Conservation (phyloP, 1,140 invertebrate genomes). For the Chironomus striatipennis region DNA sequence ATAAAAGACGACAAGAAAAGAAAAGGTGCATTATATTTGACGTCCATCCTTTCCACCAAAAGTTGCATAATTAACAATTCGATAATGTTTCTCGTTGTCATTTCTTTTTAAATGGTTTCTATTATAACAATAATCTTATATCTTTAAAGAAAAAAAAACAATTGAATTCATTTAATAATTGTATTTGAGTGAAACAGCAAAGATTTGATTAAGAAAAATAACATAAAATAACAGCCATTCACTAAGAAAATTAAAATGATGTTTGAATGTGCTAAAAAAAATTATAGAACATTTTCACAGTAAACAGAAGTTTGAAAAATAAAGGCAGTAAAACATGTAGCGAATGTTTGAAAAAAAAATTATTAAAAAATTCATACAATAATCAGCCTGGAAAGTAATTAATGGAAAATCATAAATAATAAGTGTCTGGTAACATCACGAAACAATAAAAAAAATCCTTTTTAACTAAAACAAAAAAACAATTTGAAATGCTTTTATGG, state of each 20-base stretch:
- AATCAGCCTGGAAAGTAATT: constrained; percentile 8
- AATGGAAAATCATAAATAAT: not conserved
- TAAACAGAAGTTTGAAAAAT: too few species aligned
- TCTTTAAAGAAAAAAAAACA: constrained; percentile 18
- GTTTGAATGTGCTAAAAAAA: too few species aligned
- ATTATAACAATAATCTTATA: constrained; percentile 18
- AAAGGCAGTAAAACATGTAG: not conserved
- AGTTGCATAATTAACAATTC: not conserved
- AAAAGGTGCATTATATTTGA: not conserved
- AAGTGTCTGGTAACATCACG: constrained; percentile 14
- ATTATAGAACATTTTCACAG: too few species aligned
- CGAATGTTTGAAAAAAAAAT: not conserved
- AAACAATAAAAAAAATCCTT: not conserved
- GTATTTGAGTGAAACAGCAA: constrained; percentile 19
- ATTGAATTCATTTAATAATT: constrained; percentile 11
- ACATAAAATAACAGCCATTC: not conserved
- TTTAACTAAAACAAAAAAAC: not conserved
- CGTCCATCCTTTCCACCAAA: not conserved
- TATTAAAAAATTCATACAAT: not conserved
- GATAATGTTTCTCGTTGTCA: constrained; percentile 18
- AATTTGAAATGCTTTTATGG: not conserved
- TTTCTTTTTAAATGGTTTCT: constrained; percentile 22
- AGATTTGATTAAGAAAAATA: not conserved
- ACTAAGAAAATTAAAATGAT: too few species aligned
- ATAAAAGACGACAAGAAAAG: too few species aligned